These are phyloP conservation scores for Rambutsinella grinnellia DNA, from an alignment of 2,888 invertebrate species.

Conservation along the genomic window DNA sequence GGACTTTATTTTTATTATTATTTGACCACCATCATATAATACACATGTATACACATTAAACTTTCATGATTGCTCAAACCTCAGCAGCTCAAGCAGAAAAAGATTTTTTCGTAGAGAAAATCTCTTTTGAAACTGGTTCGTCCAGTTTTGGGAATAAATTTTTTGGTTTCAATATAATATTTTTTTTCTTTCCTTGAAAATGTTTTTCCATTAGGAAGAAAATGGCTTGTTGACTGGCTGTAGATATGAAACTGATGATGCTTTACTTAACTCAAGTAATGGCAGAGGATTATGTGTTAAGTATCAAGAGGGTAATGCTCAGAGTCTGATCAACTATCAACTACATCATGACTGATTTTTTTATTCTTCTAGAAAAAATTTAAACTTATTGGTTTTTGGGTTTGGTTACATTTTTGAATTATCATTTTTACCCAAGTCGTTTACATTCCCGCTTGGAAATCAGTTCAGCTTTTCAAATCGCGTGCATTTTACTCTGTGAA, in stretches of 20 bases:
- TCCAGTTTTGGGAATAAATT: slow-evolving; percentile 67
- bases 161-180: slow-evolving; percentile 58
- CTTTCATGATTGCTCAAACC: slow-evolving; percentile 53
- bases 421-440: too few species aligned
- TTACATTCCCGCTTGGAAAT: too few species aligned
- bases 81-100: slow-evolving; percentile 14
- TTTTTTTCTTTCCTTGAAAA: slow-evolving; percentile 51
- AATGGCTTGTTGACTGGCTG: slow-evolving; percentile 28
- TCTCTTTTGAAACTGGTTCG: slow-evolving; percentile 65
- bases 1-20: slow-evolving; percentile 41
- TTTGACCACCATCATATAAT: slow-evolving; percentile 39
- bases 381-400: slow-evolving; percentile 55
- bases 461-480: too few species aligned
- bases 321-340: neutral
- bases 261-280: neutral
- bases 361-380: slow-evolving; percentile 33
- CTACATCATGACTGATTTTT: slow-evolving; percentile 10
- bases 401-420: slow-evolving; percentile 38
- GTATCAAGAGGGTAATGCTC: neutral
- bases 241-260: neutral
- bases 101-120: slow-evolving; percentile 40
- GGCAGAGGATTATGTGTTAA: neutral
- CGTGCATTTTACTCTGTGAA: too few species aligned
- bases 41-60: slow-evolving; percentile 3
- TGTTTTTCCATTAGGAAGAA: slow-evolving; percentile 31